phyloP scores from a whole-genome alignment of 1,140 invertebrate species.

The Drosophila virilis region DNA sequence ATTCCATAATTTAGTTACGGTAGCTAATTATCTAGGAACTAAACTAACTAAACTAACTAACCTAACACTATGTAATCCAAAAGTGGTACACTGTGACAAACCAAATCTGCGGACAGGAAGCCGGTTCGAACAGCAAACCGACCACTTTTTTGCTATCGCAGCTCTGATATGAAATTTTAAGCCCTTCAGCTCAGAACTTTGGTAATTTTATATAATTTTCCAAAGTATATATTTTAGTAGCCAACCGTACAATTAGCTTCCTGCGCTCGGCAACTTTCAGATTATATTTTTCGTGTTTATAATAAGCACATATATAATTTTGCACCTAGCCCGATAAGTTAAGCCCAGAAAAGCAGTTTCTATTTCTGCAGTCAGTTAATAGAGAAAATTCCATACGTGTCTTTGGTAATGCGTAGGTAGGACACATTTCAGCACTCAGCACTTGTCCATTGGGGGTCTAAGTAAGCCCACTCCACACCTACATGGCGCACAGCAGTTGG shows the following conservation, averaged over 20 bases:
- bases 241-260: neutral
- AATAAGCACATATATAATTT: neutral
- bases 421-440: slow-evolving; percentile 68
- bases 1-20: neutral
- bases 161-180: neutral
- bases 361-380: slow-evolving; percentile 22
- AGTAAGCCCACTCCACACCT: slow-evolving; percentile 61
- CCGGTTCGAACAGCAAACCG: no score
- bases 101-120: no score
- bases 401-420: slow-evolving; percentile 62
- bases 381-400: slow-evolving; percentile 44
- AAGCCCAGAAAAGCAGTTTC: neutral
- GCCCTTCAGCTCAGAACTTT: neutral
- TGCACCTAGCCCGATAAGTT: no score
- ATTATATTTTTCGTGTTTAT: neutral
- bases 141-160: no score
- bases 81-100: no score
- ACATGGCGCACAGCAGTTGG: slow-evolving; percentile 73
- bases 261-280: neutral
- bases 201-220: neutral
- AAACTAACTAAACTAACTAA: no score
- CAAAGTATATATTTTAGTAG: neutral
- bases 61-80: no score
- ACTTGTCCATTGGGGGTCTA: slow-evolving; percentile 55
- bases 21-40: neutral